Base-by-base conservation (phyloP, 2,797 vertebrate genomes). In the Leptoclinus maculatus region DNA sequence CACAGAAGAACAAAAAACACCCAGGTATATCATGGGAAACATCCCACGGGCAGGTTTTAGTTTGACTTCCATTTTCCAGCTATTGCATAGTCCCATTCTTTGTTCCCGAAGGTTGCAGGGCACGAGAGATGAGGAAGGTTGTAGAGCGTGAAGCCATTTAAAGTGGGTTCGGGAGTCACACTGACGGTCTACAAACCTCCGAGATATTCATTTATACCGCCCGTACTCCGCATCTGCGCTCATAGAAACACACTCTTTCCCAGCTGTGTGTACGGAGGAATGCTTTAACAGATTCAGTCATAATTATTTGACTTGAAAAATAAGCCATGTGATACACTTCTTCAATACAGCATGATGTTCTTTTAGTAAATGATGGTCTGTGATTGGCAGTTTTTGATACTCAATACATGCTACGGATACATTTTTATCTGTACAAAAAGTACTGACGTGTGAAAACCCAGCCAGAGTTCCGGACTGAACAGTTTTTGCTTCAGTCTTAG, bases 141-240 rank as follows among this genome's bases (percentile, higher is more conserved):
- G 86, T 90, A 91, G 92, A 93, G 91, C 91, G 77, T 92, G 92
- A 93, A 88, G 85, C 75, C 75, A 78, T 88, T 89, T 84, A 89
- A 89, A 86, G 74, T 81, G 73, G 74, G 82, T 81, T 80, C 84
- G 34, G 81, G 79, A 89, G 79, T 72, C 84, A 78, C 81, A 77
- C 62, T 57, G 87, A 77, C 76, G 53, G 66, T 66, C 78, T 62
- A 66, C 86, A 68, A 73, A 78, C 80, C 79, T 79, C 49, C 64
- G 68, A 81, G 73, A 84, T 73, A 57, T 82, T 89, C 79, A 80
- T 91, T 54, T 54, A 23, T 84, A 83, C 65, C 32, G 62, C 27
- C 39, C 56, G 6, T 47, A 29, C 36, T 10, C 45, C 64, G 4
- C 12, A 21, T 27, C 51, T 27, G 51, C 51, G 14, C 72, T 47